A percentile compares a stretch with the other conserved stretches of the same genome.
Evolutionary conservation across 2,113 vertebrate species (phyloP).

Genomic region (Rattus rattus): DNA sequence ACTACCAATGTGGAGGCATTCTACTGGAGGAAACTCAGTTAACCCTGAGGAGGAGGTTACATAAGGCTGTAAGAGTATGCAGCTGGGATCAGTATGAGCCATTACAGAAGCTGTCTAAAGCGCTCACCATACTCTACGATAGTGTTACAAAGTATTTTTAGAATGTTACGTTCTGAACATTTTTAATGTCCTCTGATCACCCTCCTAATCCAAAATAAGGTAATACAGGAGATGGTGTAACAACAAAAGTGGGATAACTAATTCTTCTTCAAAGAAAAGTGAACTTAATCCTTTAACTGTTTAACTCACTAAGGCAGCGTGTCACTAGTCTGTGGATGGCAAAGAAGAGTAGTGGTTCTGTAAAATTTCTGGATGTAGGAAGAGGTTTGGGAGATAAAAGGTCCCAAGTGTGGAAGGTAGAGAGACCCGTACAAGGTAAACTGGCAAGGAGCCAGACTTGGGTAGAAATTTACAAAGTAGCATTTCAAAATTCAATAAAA

Average conservation of each 20-base stretch:
- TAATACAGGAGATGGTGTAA: neutral
- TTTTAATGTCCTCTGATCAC: neutral
- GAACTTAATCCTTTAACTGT: neutral
- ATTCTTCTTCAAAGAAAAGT: neutral
- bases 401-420: neutral
- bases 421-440: neutral
- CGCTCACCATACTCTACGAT: neutral
- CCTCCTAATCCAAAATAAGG: neutral
- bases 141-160: neutral
- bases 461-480: neutral
- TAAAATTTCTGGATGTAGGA: neutral
- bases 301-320: neutral
- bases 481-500: constrained; percentile 16
- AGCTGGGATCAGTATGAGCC: neutral
- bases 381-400: neutral
- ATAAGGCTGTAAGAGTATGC: neutral
- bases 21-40: neutral
- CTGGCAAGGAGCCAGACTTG: neutral
- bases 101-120: neutral
- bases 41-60: neutral
- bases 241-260: neutral
- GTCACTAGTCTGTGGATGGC: neutral
- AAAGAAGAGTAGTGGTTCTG: neutral
- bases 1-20: neutral
- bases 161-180: neutral